Evolutionary conservation across 2,888 invertebrate species (phyloP).

Genomic region (Stenurella melanura): DNA sequence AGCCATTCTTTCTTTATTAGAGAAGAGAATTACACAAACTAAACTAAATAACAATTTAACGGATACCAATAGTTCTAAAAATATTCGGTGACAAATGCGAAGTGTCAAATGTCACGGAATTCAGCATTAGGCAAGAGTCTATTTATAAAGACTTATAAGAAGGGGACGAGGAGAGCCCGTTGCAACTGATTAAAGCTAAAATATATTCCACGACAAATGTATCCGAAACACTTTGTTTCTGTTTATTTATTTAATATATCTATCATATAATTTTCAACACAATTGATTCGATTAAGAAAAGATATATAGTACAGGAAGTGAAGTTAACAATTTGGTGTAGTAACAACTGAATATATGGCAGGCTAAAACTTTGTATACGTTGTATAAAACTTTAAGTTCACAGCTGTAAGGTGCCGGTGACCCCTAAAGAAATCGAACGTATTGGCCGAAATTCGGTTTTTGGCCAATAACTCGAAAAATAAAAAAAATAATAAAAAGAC

Average conservation of each 20-base stretch:
- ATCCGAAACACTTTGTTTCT: conserved; percentile 2
- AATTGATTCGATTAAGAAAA: too few relatives aligned
- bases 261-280: too few relatives aligned
- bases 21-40: not conserved
- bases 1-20: not conserved
- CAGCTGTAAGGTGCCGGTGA: too few relatives aligned
- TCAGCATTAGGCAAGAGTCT: conserved; percentile 55
- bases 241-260: not conserved
- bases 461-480: too few relatives aligned
- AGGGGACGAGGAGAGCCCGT: not conserved
- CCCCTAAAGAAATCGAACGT: too few relatives aligned
- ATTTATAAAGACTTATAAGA: conserved; percentile 55
- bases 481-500: too few relatives aligned
- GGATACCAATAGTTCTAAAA: conserved; percentile 49
- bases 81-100: conserved; percentile 50
- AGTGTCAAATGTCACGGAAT: conserved; percentile 61
- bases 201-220: not conserved
- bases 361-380: too few relatives aligned
- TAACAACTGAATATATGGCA: too few relatives aligned
- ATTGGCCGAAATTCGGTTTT: too few relatives aligned
- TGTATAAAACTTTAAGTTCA: too few relatives aligned
- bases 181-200: not conserved
- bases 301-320: too few relatives aligned
- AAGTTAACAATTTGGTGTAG: too few relatives aligned
- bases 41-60: conserved; percentile 7